Evolutionary conservation across 2,888 invertebrate genomes (phyloP).

Genomic region (Blomia tropicalis): DNA sequence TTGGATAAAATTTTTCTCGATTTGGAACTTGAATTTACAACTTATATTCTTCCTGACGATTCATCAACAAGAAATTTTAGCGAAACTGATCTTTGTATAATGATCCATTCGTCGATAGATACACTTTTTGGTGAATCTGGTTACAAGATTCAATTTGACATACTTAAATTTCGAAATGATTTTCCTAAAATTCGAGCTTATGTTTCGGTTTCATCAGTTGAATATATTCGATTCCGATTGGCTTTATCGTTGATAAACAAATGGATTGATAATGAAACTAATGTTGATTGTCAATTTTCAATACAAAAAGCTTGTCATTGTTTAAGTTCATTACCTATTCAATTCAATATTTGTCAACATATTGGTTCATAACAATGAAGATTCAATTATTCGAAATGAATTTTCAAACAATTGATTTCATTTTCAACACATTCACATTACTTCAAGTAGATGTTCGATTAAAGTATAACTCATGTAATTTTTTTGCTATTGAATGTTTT

Average conservation of each 20-base stretch:
- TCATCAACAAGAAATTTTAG: background rate
- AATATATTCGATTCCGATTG: background rate
- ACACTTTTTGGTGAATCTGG: slow-evolving; percentile 18
- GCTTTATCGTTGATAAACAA: background rate
- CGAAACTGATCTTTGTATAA: background rate
- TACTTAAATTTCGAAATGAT: slow-evolving; percentile 9
- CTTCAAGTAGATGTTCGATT: too few species aligned
- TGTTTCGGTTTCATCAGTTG: background rate
- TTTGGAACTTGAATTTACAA: background rate
- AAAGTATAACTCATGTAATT: too few species aligned
- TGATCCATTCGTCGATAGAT: background rate
- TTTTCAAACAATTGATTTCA: too few species aligned
- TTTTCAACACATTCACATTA: too few species aligned
- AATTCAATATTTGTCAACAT: background rate
- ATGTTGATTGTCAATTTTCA: background rate
- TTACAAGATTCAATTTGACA: slow-evolving; percentile 6
- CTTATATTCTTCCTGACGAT: background rate
- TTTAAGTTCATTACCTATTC: background rate
- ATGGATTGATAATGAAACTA: background rate
- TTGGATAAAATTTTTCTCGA: too few species aligned
- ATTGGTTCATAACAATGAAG: background rate
- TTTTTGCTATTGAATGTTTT: too few species aligned
- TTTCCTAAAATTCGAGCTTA: background rate
- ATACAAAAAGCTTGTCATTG: background rate
- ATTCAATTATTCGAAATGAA: too few species aligned